Evolutionary conservation across 2,888 invertebrate genomes (phyloP).

Genomic region (Erebia palarica): DNA sequence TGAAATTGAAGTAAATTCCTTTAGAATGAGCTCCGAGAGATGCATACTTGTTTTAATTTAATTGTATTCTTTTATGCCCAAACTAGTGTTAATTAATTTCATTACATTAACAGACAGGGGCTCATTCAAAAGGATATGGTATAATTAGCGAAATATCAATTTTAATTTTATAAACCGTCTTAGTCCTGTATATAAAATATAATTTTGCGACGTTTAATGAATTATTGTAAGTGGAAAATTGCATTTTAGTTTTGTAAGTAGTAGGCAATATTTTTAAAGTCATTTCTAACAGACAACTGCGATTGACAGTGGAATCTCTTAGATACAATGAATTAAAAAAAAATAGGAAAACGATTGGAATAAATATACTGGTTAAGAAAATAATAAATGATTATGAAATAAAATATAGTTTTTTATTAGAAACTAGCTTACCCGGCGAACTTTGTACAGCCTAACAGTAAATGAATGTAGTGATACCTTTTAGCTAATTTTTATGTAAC

Average conservation of each 20-base stretch:
- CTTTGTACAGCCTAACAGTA: too few species aligned
- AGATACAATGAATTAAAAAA: conserved; percentile 78
- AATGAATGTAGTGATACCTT: too few species aligned
- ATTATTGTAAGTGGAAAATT: conserved; percentile 73
- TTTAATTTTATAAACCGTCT: conserved; percentile 73
- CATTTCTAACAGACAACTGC: conserved; percentile 77
- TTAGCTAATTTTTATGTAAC: too few species aligned
- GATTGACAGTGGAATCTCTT: conserved; percentile 78
- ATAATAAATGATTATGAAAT: conserved; percentile 80
- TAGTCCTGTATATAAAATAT: conserved; percentile 80
- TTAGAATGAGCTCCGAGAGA: conserved; percentile 64
- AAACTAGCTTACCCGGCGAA: too few species aligned
- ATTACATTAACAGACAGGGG: conserved; percentile 46
- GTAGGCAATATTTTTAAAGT: conserved; percentile 80
- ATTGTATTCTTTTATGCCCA: conserved; percentile 38
- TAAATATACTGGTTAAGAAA: conserved; percentile 81
- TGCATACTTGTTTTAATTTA: conserved; percentile 31
- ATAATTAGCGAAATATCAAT: conserved; percentile 66
- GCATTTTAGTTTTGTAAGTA: conserved; percentile 82
- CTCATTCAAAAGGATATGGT: conserved; percentile 63
- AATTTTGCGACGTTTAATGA: conserved; percentile 78
- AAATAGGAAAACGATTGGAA: conserved; percentile 80
- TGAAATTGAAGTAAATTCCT: conserved; percentile 59
- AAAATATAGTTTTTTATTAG: conserved; percentile 47
- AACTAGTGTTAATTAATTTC: conserved; percentile 39